Evolutionary conservation across 2,888 invertebrate species (phyloP), one percentile per base, ranked within the genome.

Genomic region (Prenolepis imparis): DNA sequence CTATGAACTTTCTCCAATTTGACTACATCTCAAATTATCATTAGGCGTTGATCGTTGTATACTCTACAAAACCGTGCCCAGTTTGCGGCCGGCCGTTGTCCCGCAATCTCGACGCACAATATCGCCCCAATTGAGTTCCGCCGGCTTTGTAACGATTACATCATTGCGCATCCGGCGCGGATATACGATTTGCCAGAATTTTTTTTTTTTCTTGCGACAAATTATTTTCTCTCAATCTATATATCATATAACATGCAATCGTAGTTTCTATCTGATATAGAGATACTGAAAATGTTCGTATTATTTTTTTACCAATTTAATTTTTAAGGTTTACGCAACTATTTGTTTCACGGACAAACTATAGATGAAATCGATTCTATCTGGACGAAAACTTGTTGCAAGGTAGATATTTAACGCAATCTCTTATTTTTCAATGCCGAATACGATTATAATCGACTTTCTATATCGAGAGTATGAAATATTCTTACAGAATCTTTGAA

Each of bases 51-150:
- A 39, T 39, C n/a, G 61, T 32, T 6, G 24, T n/a, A 39, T 39
- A 12, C 21, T 57, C 21, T 8, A 0, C 39, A 12, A 4, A n/a
- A 39, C 61, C 72, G 59, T 73, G n/a, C 61, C 61, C 61, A 73
- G n/a, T 12, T 8, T 5, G 6, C 44, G 28, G 5, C 6, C n/a
- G 39, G 24, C 61, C 28, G 41, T 73, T 73, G 61, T 61, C 73
- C 41, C 18, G 78, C 32, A 41, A 57, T 70, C 55, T 57, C 78
- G 41, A 18, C 15, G 21, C 28, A 70, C 78, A 68, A 70, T 70
- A 70, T 78, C 68, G 70, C 15, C 12, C 67, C 70, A 70, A 78
- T 70, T 78, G 78, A 70, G 39, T 70, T 41, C 68, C 57, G 39
- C 18, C 28, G 39, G 70, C 57, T 67, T 57, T n/a, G 36, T n/a